Percentiles rank a stretch among this genome's conserved stretches.
Evolutionary conservation across 2,113 vertebrate genomes (phyloP).

Genomic region (Bostrychus sinensis): DNA sequence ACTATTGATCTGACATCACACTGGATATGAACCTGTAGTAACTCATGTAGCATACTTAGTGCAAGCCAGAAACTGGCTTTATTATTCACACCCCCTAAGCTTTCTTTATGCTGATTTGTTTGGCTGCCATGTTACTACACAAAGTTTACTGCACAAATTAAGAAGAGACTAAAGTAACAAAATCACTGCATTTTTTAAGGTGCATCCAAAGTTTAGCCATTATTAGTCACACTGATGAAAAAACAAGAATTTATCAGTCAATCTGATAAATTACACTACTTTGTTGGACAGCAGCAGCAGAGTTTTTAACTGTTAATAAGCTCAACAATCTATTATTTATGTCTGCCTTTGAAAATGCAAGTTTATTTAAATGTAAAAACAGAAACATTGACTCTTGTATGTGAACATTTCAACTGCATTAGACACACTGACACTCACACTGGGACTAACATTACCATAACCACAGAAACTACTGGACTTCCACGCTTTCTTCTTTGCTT

Average conservation of each 20-base stretch:
- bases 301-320: slow-evolving; percentile 51
- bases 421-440: slow-evolving; percentile 59
- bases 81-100: slow-evolving; percentile 26
- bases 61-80: slow-evolving; percentile 3
- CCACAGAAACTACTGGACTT: slow-evolving; percentile 81
- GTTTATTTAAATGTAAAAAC: slow-evolving; percentile 35
- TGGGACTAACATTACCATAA: slow-evolving; percentile 70
- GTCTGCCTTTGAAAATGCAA: slow-evolving; percentile 43
- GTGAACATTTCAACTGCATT: slow-evolving; percentile 26
- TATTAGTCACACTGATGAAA: slow-evolving; percentile 9
- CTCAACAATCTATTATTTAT: slow-evolving; percentile 49
- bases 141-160: neutral
- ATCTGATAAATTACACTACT: slow-evolving; percentile 53
- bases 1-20: slow-evolving; percentile 45
- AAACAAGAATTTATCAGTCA: slow-evolving; percentile 47
- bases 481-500: slow-evolving; percentile 59
- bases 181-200: neutral
- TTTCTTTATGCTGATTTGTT: slow-evolving; percentile 16
- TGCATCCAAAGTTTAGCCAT: neutral
- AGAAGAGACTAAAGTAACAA: neutral
- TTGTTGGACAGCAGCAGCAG: slow-evolving; percentile 26
- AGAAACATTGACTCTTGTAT: slow-evolving; percentile 24
- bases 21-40: slow-evolving; percentile 51
- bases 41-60: slow-evolving; percentile 41
- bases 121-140: neutral